A percentile compares a stretch with the other conserved stretches of the same genome.
Evolutionary conservation across 2,797 vertebrate genomes (phyloP).

Genomic region (Chaunax sp.): DNA sequence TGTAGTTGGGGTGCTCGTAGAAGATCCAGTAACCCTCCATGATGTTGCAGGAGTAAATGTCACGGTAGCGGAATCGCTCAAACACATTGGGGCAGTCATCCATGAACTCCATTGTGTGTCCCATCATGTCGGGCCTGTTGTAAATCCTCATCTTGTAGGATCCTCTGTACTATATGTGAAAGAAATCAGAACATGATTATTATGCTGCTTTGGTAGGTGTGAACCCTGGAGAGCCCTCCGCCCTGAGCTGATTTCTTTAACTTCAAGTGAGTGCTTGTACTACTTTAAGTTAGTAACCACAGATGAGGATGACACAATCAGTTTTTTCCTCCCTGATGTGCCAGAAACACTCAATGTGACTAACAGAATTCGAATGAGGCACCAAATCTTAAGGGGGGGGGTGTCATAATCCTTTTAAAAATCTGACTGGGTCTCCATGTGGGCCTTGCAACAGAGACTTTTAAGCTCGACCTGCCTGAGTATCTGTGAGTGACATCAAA

Average conservation of each 20-base stretch:
- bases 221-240: slow-evolving; percentile 24
- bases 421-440: slow-evolving; percentile 77
- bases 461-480: slow-evolving; percentile 72
- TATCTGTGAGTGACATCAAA: slow-evolving; percentile 81
- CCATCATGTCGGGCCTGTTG: slow-evolving; percentile 82
- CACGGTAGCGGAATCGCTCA: slow-evolving; percentile 77
- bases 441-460: slow-evolving; percentile 75
- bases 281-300: slow-evolving; percentile 33
- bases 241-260: slow-evolving; percentile 28
- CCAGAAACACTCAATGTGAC: slow-evolving; percentile 68
- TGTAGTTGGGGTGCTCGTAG: slow-evolving; percentile 87
- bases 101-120: slow-evolving; percentile 84
- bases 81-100: slow-evolving; percentile 84
- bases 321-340: slow-evolving; percentile 49
- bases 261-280: slow-evolving; percentile 36
- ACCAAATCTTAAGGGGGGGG: slow-evolving; percentile 66
- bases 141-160: slow-evolving; percentile 83
- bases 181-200: slow-evolving; percentile 36
- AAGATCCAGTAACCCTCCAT: slow-evolving; percentile 85
- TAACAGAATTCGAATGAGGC: slow-evolving; percentile 78
- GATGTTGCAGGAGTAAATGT: slow-evolving; percentile 84
- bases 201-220: slow-evolving; percentile 18
- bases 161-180: slow-evolving; percentile 78
- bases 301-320: slow-evolving; percentile 51
- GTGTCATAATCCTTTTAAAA: slow-evolving; percentile 78